Conservation (phyloP, 37 sponge, comb jelly and placozoan genomes). For the Halichondria panicea region DNA sequence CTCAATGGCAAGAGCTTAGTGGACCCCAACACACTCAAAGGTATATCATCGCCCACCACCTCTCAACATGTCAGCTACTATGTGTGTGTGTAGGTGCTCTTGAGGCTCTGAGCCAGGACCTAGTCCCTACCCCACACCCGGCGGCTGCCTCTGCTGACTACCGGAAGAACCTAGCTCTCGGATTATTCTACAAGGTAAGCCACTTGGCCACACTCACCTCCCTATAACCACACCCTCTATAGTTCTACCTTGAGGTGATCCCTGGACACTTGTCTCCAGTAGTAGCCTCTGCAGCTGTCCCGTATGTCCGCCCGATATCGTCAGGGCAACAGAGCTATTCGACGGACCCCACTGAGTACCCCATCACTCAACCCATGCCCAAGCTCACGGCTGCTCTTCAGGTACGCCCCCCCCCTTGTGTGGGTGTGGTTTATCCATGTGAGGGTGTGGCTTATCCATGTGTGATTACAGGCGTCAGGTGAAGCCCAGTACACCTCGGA, state of each 20-base stretch:
- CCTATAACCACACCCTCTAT: background rate
- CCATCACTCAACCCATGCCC: conserved; percentile 69
- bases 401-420: conserved; percentile 7
- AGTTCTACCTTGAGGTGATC: conserved; percentile 60
- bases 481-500: conserved; percentile 77
- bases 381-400: conserved; percentile 57
- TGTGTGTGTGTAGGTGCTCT: conserved; percentile 27
- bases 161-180: conserved; percentile 52
- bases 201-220: background rate
- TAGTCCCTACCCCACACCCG: conserved; percentile 40
- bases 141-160: conserved; percentile 50
- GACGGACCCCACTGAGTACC: conserved; percentile 53
- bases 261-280: conserved; percentile 4
- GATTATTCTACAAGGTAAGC: conserved; percentile 76
- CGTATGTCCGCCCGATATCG: conserved; percentile 59
- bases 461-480: conserved; percentile 53
- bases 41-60: conserved; percentile 10
- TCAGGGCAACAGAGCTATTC: conserved; percentile 43
- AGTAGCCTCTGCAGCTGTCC: conserved; percentile 51
- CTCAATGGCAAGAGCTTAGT: conserved; percentile 37
- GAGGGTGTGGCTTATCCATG: no score
- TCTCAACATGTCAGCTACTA: no score
- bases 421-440: conserved; percentile 3
- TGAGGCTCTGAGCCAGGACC: conserved; percentile 27
- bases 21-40: conserved; percentile 44